phyloP scores from a whole-genome alignment of 1,140 invertebrate species.

The Frieseomelitta varia region DNA sequence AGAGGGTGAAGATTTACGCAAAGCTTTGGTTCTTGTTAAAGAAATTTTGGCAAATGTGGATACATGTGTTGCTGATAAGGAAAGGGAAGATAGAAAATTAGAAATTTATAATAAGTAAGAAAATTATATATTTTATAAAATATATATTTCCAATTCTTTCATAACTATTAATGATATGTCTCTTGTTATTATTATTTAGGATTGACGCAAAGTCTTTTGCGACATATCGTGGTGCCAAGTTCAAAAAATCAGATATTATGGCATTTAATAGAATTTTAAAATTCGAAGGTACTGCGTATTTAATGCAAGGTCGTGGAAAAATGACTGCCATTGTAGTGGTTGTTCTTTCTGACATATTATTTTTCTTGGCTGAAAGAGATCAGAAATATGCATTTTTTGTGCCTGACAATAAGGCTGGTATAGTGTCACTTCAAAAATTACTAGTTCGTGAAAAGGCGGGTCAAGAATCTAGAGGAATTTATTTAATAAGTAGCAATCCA shows the following conservation, averaged over 20 bases:
- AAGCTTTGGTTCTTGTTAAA: conserved; percentile 90
- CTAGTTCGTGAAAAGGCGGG: conserved; percentile 96
- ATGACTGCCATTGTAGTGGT: conserved; percentile 93
- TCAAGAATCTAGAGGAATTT: conserved; percentile 92
- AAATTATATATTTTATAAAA: neutral
- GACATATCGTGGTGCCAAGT: conserved; percentile 91
- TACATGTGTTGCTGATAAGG: conserved; percentile 94
- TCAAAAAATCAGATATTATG: conserved; percentile 97
- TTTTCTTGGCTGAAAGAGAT: conserved; percentile 94
- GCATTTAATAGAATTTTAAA: conserved; percentile 91
- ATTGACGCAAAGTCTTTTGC: conserved; percentile 96
- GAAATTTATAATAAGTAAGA: conserved; percentile 92
- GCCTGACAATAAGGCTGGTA: conserved; percentile 94
- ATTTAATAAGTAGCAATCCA: conserved; percentile 93
- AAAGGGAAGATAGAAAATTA: conserved; percentile 92
- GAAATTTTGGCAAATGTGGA: conserved; percentile 94
- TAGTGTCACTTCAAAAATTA: conserved; percentile 94
- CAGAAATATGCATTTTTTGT: conserved; percentile 92
- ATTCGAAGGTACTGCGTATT: conserved; percentile 92
- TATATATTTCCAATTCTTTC: neutral
- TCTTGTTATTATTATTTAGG: conserved; percentile 67
- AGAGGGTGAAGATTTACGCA: conserved; percentile 89
- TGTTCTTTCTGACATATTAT: conserved; percentile 94
- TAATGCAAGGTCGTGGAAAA: conserved; percentile 93
- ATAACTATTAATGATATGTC: neutral